Base-by-base conservation (phyloP, 2,797 vertebrate genomes). In the Spheniscus humboldti region DNA sequence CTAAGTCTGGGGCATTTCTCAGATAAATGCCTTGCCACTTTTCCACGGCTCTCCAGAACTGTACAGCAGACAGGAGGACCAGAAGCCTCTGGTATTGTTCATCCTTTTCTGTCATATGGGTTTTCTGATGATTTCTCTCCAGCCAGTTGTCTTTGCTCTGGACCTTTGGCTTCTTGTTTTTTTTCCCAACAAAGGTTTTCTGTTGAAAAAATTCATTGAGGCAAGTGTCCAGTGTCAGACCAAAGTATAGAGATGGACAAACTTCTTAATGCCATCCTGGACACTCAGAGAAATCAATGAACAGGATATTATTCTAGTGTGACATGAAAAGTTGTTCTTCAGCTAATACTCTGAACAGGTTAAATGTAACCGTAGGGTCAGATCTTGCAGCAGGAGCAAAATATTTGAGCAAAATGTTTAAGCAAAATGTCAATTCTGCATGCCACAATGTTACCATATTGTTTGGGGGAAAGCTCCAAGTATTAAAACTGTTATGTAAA, bases 301-400 rank as follows among this genome's bases (percentile, higher is more conserved):
- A 41, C 62, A 86, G 85, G 56, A 87, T 87, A 77, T 96, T 96
- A 94, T 80, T 92, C 77, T 59, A 35, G 67, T 24, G 60, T 92
- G 94, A 90, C 87, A 73, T 87, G 90, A 94, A 95, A 92, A n/a
- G 56, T 63, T 84, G 53, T 66, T 91, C 78, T 83, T 85, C 53
- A 64, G 75, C 78, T 88, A 92, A 85, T 67, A 71, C 37, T 89
- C 57, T 80, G 53, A 52, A 39, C n/a, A 76, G 75, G 63, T 85
- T 89, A 87, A 96, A 87, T 79, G 63, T 60, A 91, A 73, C 81
- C 15, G 11, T 50, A 89, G 53, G 68, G 72, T 83, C 74, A 89
- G 57, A 64, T 62, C 43, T 76, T 67, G 56, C 63, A 82, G 56
- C 30, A 81, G 30, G 24, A 89, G 86, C 5, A 20, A 90, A 76